phyloP scores from a whole-genome alignment of 2,888 invertebrate species.

The Brenthis ino region DNA sequence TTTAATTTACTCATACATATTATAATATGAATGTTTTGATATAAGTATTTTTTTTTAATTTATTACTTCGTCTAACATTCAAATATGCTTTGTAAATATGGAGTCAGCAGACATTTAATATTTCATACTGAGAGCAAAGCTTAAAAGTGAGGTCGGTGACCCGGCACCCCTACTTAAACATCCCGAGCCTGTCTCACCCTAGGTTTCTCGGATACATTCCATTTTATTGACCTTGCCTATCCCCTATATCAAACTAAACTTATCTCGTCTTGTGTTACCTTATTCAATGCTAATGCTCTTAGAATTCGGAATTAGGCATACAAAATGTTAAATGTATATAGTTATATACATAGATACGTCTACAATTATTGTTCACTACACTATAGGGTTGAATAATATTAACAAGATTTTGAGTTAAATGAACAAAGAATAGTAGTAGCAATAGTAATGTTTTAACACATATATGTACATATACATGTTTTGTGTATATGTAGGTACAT shows the following conservation, averaged over 20 bases:
- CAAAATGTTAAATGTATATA: no score
- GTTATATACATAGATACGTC: no score
- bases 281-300: conserved; percentile 5
- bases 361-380: no score
- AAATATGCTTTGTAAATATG: conserved; percentile 9
- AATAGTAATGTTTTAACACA: no score
- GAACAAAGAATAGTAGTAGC: no score
- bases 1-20: no score
- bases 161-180: conserved; percentile 69
- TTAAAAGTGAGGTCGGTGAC: conserved; percentile 62
- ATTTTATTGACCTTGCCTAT: conserved; percentile 40
- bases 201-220: conserved; percentile 39
- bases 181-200: conserved; percentile 53
- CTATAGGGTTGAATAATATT: no score
- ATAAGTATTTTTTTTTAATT: no score
- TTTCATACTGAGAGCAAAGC: conserved; percentile 58
- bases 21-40: no score
- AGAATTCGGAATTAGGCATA: not conserved
- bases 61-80: not conserved
- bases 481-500: no score
- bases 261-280: conserved; percentile 22
- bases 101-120: conserved; percentile 52
- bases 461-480: no score
- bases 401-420: no score
- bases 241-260: conserved; percentile 20